phyloP scores from a whole-genome alignment of 2,113 vertebrate species.

The Nycticebus coucang region DNA sequence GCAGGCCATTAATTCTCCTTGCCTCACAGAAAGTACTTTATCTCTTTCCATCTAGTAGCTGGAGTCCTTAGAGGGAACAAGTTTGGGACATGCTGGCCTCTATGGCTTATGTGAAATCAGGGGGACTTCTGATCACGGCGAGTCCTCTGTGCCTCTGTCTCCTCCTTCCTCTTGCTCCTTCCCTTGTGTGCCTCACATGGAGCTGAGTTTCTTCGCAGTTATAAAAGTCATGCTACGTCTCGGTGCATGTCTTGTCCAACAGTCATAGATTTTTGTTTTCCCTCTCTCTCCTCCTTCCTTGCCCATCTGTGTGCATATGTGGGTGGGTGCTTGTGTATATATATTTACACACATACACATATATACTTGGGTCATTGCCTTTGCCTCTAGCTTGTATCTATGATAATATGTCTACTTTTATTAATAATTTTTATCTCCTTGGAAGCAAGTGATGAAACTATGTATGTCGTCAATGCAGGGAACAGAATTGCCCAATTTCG shows the following conservation, averaged over 20 bases:
- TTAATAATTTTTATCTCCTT: conserved; percentile 6
- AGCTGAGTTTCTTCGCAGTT: neutral
- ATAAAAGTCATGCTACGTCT: neutral
- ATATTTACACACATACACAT: neutral
- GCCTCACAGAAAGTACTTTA: conserved; percentile 43
- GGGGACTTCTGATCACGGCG: neutral
- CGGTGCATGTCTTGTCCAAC: neutral
- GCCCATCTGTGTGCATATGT: neutral
- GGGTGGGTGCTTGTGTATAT: neutral
- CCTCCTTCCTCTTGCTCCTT: neutral
- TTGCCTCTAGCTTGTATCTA: neutral
- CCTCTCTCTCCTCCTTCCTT: neutral
- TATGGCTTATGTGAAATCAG: neutral
- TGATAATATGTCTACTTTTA: neutral
- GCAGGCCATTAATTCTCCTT: conserved; percentile 54
- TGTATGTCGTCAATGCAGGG: neutral
- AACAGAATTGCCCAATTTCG: neutral
- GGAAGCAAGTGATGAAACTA: conserved; percentile 9
- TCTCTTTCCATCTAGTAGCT: conserved; percentile 45
- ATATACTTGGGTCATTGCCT: neutral
- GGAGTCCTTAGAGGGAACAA: conserved; percentile 24
- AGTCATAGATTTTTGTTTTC: neutral
- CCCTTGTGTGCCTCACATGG: neutral
- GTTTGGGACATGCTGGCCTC: neutral
- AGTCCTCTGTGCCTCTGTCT: neutral